phyloP scores from a whole-genome alignment of 2,888 invertebrate genomes.

The Stegana nigrithorax region DNA sequence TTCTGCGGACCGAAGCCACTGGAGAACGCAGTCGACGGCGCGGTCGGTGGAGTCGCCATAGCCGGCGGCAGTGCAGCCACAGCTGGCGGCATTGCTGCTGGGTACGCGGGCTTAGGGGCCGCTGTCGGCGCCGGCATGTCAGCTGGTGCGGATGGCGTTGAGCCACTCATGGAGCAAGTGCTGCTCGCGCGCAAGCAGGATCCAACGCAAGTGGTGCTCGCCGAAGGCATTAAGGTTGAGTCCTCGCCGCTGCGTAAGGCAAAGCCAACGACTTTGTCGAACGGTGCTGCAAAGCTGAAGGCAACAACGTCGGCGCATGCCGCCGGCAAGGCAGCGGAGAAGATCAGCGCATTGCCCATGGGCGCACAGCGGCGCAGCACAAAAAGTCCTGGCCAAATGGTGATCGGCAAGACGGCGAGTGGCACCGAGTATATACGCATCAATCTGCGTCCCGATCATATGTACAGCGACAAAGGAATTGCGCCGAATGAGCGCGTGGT shows the following conservation, averaged over 20 bases:
- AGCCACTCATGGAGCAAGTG: slow-evolving; percentile 72
- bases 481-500: slow-evolving; percentile 65
- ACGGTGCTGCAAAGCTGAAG: slow-evolving; percentile 48
- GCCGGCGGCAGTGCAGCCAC: slow-evolving; percentile 40
- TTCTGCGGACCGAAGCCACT: slow-evolving; percentile 88
- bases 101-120: too few species aligned
- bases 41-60: slow-evolving; percentile 68
- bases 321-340: slow-evolving; percentile 26
- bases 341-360: slow-evolving; percentile 33
- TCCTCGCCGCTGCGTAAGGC: slow-evolving; percentile 50
- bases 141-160: too few species aligned
- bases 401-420: slow-evolving; percentile 65
- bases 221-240: slow-evolving; percentile 73
- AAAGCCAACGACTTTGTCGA: slow-evolving; percentile 50
- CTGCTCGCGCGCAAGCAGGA: slow-evolving; percentile 74
- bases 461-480: slow-evolving; percentile 74
- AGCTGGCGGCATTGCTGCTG: too few species aligned
- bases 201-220: slow-evolving; percentile 75
- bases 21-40: slow-evolving; percentile 70
- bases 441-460: slow-evolving; percentile 79
- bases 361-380: slow-evolving; percentile 56
- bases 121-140: too few species aligned
- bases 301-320: slow-evolving; percentile 20
- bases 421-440: slow-evolving; percentile 75
- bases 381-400: slow-evolving; percentile 66